Base-by-base conservation (phyloP, 2,797 vertebrate genomes). In the Aeoliscus strigatus region DNA sequence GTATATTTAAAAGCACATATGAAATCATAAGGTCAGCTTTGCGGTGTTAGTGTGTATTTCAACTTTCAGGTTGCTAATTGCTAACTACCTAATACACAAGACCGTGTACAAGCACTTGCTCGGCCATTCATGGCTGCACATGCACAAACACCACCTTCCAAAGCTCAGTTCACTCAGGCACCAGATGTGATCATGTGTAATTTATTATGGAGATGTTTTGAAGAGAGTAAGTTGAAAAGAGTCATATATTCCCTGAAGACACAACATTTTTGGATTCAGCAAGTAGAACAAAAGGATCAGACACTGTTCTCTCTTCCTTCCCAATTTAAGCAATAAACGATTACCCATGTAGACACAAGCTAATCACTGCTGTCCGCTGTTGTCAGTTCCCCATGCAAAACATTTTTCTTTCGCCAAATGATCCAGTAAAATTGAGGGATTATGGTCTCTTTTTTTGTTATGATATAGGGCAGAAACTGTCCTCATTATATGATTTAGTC, bases 401-500 rank as follows among this genome's bases (percentile, higher is more conserved):
- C 70, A 58, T 61, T 78, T 78, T 80, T 71, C 66, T 78, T 73
- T 39, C 10, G 60, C 74, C 72, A 83, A 87, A 84, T 81, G 58
- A 85, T 69, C 70, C 53, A 83, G 81, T 86, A 84, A 87, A 81
- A 86, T 70, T 61, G 49, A 54, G 60, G 76, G 60, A 82, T 84
- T 83, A 78, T 59, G 54, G 40, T 72, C 51, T 68, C 30, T 75
- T 76, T 56, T 73, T 73, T 83, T n/a, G 79, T 83, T 80, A 83
- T 79, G 76, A 82, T 84, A 86, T 63, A 61, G 75, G 81, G 72
- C 76, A 83, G 79, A 81, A 86, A 77, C 70, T 81, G 69, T 80
- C 79, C 81, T 88, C 83, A 85, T 88, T 84, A 86, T 88, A 71
- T 84, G 83, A 87, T 89, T 86, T 85, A 84, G 85, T 84, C 83